Percentiles rank a stretch among this genome's conserved stretches.
Evolutionary conservation across 1,140 invertebrate genomes (phyloP).

Genomic region (Trachelipus rathkii): DNA sequence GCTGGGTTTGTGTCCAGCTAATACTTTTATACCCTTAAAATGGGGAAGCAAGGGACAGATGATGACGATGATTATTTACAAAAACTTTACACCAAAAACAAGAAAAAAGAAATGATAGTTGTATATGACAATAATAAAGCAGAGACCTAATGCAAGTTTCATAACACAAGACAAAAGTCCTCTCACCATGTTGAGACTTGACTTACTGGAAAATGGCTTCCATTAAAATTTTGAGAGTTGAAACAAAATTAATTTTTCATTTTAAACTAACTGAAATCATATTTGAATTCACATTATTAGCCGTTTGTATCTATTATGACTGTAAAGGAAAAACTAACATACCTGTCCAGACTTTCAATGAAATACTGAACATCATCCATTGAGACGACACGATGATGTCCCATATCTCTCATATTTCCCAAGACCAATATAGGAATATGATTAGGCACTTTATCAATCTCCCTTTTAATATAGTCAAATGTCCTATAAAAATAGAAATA

Average conservation of each 20-base stretch:
- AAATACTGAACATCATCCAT: slow-evolving; percentile 50
- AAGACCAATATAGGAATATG: slow-evolving; percentile 87
- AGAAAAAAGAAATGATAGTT: no score
- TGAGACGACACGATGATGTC: slow-evolving; percentile 78
- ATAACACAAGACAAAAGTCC: no score
- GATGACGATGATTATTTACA: no score
- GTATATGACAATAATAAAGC: no score
- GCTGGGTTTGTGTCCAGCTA: no score
- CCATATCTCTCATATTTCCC: slow-evolving; percentile 94
- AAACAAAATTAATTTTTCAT: neutral
- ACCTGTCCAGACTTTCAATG: slow-evolving; percentile 48
- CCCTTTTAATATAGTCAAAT: slow-evolving; percentile 88
- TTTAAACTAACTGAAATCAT: neutral
- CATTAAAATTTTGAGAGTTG: neutral
- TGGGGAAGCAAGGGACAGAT: no score
- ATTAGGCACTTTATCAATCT: slow-evolving; percentile 74
- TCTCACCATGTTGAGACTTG: no score
- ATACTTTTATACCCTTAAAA: no score
- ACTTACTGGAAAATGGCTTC: no score
- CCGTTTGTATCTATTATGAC: neutral
- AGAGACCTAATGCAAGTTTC: no score
- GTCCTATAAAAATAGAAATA: slow-evolving; percentile 62
- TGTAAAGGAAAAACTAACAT: slow-evolving; percentile 27
- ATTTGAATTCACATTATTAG: neutral
- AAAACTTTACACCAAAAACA: no score